phyloP scores from a whole-genome alignment of 2,797 vertebrate genomes.

The Spea hammondii region DNA sequence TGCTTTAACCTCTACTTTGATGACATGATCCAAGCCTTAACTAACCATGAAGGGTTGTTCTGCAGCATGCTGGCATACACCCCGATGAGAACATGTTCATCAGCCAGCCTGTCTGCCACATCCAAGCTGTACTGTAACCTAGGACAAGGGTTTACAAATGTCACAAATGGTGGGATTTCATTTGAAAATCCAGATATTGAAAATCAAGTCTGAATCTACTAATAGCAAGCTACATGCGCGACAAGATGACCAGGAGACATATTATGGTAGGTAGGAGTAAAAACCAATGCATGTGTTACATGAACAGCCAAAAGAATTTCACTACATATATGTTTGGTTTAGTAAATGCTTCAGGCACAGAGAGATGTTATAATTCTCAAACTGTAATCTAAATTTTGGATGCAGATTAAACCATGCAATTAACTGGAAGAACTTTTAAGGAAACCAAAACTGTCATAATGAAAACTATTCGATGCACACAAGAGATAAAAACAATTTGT shows the following conservation, averaged over 20 bases:
- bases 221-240: background rate
- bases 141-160: slow-evolving; percentile 64
- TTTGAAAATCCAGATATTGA: no score
- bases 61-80: slow-evolving; percentile 96
- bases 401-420: no score
- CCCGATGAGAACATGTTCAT: slow-evolving; percentile 98
- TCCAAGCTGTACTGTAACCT: slow-evolving; percentile 97
- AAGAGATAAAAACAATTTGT: no score
- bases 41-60: slow-evolving; percentile 94
- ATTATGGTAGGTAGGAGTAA: no score
- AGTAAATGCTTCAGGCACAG: no score
- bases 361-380: no score
- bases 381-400: no score
- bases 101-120: slow-evolving; percentile 96
- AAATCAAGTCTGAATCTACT: no score
- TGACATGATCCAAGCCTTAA: slow-evolving; percentile 73
- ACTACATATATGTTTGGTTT: background rate
- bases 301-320: background rate
- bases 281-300: no score
- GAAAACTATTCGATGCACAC: no score
- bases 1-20: slow-evolving; percentile 42
- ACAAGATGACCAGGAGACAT: background rate
- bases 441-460: no score
- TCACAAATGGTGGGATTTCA: background rate
- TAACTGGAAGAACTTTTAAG: no score